These are phyloP conservation scores for Berghia stephanieae DNA, from an alignment of 1,140 invertebrate species.

Conservation along the genomic window DNA sequence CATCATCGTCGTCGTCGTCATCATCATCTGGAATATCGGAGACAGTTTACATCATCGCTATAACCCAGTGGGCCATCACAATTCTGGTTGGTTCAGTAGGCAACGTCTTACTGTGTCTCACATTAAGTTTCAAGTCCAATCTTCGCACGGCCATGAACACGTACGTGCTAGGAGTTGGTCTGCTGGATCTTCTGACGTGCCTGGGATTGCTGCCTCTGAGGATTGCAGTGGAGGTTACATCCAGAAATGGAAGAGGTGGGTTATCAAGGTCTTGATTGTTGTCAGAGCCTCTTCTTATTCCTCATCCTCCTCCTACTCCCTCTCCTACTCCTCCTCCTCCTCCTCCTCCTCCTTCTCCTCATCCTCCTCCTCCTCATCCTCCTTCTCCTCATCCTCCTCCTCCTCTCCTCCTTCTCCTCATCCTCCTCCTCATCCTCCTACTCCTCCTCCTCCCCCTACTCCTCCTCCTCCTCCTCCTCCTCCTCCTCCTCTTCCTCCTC, in stretches of 20 bases:
- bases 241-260: background rate
- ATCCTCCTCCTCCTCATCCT: too few species aligned
- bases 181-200: constrained; percentile 23
- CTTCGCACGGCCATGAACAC: constrained; percentile 25
- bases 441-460: too few species aligned
- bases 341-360: too few species aligned
- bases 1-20: too few species aligned
- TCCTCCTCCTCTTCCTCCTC: too few species aligned
- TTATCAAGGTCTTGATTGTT: background rate
- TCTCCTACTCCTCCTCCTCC: too few species aligned
- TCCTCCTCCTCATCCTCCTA: too few species aligned
- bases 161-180: constrained; percentile 13
- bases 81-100: background rate
- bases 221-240: background rate
- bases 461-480: too few species aligned
- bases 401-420: too few species aligned
- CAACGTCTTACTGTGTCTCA: background rate
- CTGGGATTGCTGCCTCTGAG: background rate
- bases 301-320: too few species aligned
- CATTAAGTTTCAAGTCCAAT: background rate
- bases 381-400: too few species aligned
- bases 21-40: background rate
- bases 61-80: background rate
- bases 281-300: too few species aligned
- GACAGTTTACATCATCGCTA: background rate